These are phyloP conservation scores for Carduelis carduelis DNA, from an alignment of 2,797 vertebrate species.

Conservation along the genomic window DNA sequence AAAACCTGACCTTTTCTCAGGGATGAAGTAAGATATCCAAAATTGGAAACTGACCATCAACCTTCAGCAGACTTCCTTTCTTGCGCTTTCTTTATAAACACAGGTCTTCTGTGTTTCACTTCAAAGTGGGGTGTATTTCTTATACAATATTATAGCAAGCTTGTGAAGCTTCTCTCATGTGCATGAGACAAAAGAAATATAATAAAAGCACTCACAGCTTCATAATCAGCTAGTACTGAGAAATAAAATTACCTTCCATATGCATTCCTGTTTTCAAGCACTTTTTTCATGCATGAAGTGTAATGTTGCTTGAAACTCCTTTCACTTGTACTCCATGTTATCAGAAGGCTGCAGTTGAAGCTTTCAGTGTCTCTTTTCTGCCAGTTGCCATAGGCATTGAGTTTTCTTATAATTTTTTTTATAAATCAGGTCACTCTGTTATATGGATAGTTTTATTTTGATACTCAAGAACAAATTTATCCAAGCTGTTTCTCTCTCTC, in stretches of 20 bases:
- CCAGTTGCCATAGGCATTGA: rapidly evolving
- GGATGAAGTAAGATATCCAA: not conserved
- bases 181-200: not conserved
- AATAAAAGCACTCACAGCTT: not conserved
- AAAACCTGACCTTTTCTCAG: not conserved
- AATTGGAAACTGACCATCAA: not conserved
- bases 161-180: not conserved
- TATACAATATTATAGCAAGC: not conserved
- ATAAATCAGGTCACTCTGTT: not conserved
- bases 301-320: not conserved
- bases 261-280: not conserved
- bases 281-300: not conserved
- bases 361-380: not conserved
- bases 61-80: not conserved
- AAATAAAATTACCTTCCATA: not conserved
- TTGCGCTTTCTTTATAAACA: not conserved
- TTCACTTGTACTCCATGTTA: not conserved
- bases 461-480: not conserved
- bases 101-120: not conserved
- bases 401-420: not conserved
- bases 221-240: not conserved
- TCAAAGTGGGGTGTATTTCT: not conserved
- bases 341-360: not conserved
- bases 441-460: not conserved
- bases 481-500: not conserved